Percentiles rank a stretch among this genome's conserved stretches.
Evolutionary conservation across 2,888 invertebrate species (phyloP).

Genomic region (Odontocerum albicorne): DNA sequence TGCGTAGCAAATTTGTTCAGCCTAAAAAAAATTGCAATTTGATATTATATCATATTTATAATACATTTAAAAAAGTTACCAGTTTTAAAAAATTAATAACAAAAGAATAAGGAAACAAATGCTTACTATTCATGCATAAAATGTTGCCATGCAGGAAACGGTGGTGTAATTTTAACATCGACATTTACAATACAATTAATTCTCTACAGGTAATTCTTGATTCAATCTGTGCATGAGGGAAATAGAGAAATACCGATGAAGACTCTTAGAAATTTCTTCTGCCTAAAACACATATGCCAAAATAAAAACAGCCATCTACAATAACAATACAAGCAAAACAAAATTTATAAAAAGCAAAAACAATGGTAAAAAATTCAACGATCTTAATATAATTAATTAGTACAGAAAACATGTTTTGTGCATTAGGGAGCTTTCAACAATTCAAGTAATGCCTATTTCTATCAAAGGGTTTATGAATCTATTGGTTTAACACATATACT

Average conservation of each 20-base stretch:
- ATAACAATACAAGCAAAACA: constrained; percentile 5
- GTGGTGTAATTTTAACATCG: too few relatives aligned
- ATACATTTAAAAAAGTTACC: constrained; percentile 21
- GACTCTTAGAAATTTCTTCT: constrained; percentile 30
- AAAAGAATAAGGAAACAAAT: constrained; percentile 15
- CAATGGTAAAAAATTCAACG: not conserved
- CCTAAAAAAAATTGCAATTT: constrained; percentile 61
- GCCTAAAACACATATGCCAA: constrained; percentile 34
- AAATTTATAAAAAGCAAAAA: constrained; percentile 28
- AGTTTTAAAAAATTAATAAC: constrained; percentile 31
- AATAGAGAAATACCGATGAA: constrained; percentile 35
- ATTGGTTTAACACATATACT: too few relatives aligned
- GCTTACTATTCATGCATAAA: constrained; percentile 6
- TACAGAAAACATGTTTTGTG: too few relatives aligned
- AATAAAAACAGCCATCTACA: constrained; percentile 23
- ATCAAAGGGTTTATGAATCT: too few relatives aligned
- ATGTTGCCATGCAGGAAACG: too few relatives aligned
- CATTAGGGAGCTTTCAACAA: too few relatives aligned
- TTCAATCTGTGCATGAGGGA: constrained; percentile 29
- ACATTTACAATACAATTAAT: too few relatives aligned
- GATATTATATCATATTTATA: not conserved
- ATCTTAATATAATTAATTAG: too few relatives aligned
- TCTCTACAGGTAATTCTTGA: constrained; percentile 19
- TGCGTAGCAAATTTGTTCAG: constrained; percentile 99
- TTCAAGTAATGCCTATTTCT: too few relatives aligned